A percentile compares a stretch with the other conserved stretches of the same genome.
Conservation (phyloP, 2,888 invertebrate genomes). For the Drosophila barbarae region DNA sequence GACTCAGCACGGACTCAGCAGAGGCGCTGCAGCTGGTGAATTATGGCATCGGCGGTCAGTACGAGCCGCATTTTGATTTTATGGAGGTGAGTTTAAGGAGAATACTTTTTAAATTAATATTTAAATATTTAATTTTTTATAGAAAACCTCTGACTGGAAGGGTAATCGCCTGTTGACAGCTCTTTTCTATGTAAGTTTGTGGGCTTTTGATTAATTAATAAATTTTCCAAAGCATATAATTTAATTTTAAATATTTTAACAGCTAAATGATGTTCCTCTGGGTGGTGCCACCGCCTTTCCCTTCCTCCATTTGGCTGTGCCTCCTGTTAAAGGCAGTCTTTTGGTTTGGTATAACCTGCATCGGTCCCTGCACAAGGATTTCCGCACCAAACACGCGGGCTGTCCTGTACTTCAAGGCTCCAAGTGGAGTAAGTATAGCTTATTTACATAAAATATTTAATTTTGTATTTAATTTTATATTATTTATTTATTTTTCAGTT, state of each 20-base stretch:
- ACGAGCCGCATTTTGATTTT: constrained; percentile 98
- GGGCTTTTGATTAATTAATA: not conserved
- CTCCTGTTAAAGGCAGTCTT: constrained; percentile 94
- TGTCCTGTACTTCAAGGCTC: constrained; percentile 98
- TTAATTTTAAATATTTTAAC: constrained; percentile 15
- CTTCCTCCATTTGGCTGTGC: constrained; percentile 89
- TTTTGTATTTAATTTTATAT: not conserved
- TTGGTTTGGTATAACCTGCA: constrained; percentile 97
- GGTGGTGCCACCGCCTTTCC: constrained; percentile 99
- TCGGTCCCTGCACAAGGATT: constrained; percentile 93
- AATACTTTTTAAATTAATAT: too few species aligned
- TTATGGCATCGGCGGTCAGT: constrained; percentile 99
- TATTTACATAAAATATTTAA: too few species aligned
- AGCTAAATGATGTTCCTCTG: constrained; percentile 97
- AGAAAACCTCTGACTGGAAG: constrained; percentile 56
- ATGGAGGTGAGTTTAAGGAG: constrained; percentile 79
- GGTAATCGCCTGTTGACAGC: constrained; percentile 98
- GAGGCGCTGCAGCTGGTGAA: constrained; percentile 98
- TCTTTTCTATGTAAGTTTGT: constrained; percentile 92
- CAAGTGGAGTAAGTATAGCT: constrained; percentile 90
- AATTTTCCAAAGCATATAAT: not conserved
- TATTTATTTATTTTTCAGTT: constrained; percentile 79
- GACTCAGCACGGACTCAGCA: constrained; percentile 50
- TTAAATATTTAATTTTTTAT: too few species aligned
- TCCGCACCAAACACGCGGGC: constrained; percentile 94